Percentiles rank a stretch among this genome's conserved stretches.
Evolutionary conservation across 1,140 invertebrate species (phyloP).

Genomic region (Sitophilus oryzae): DNA sequence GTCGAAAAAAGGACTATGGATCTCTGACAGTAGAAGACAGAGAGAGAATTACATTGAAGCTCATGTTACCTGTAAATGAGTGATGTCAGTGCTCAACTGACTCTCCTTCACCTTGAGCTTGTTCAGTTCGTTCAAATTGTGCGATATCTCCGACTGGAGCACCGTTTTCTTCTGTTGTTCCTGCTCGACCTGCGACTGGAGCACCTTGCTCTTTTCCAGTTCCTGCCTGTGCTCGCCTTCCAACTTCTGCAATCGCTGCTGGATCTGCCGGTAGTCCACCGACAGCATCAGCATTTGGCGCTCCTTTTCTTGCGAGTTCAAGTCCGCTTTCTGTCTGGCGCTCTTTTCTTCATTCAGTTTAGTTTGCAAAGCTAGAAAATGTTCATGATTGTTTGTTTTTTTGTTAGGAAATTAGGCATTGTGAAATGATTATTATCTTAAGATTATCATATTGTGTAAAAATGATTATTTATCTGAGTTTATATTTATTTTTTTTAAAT

Average conservation of each 20-base stretch:
- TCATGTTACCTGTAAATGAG: slow-evolving; percentile 50
- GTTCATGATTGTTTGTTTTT: too few relatives aligned
- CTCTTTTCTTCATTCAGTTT: slow-evolving; percentile 88
- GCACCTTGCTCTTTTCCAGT: slow-evolving; percentile 75
- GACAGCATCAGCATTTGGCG: slow-evolving; percentile 89
- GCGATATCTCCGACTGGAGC: slow-evolving; percentile 66
- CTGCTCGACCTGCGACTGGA: slow-evolving; percentile 82
- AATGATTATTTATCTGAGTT: too few relatives aligned
- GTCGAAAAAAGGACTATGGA: too few relatives aligned
- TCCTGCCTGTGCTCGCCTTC: slow-evolving; percentile 86
- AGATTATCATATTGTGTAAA: too few relatives aligned
- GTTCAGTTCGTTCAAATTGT: slow-evolving; percentile 64
- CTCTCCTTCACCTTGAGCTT: slow-evolving; percentile 69
- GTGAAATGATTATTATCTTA: too few relatives aligned
- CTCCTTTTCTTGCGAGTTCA: slow-evolving; percentile 83
- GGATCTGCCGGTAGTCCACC: slow-evolving; percentile 88
- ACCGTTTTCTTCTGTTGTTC: slow-evolving; percentile 74
- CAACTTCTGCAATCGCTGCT: slow-evolving; percentile 81
- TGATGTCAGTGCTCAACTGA: slow-evolving; percentile 66
- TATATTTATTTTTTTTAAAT: too few relatives aligned
- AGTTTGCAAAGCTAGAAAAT: slow-evolving; percentile 69
- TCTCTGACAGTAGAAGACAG: too few relatives aligned
- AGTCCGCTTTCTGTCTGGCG: slow-evolving; percentile 74
- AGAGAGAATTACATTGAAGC: too few relatives aligned
- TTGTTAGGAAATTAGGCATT: too few relatives aligned